Evolutionary conservation across 2,888 invertebrate species (phyloP).

Genomic region (Coleophora deauratella): DNA sequence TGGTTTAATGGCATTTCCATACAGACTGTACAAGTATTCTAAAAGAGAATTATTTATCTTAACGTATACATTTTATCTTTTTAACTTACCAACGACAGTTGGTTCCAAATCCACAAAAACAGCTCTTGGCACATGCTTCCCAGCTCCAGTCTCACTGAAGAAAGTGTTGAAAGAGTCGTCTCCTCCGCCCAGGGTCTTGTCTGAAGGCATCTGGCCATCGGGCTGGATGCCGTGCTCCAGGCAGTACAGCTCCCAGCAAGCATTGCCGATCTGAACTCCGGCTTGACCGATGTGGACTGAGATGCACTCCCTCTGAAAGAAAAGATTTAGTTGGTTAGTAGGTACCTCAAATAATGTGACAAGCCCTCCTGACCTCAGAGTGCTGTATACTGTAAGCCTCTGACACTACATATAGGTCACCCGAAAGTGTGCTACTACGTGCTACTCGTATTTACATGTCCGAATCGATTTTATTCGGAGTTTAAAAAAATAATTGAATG

Average conservation of each 20-base stretch:
- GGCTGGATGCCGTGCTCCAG: conserved; percentile 89
- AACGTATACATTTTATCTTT: too few relatives aligned
- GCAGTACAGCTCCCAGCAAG: conserved; percentile 91
- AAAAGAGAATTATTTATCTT: too few relatives aligned
- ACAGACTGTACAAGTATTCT: too few relatives aligned
- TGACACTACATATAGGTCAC: too few relatives aligned
- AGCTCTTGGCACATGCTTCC: conserved; percentile 90
- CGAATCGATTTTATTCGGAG: too few relatives aligned
- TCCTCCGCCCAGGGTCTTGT: conserved; percentile 81
- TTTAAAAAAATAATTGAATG: too few relatives aligned
- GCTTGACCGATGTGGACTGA: conserved; percentile 91
- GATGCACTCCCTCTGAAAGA: conserved; percentile 85
- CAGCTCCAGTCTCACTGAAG: conserved; percentile 83
- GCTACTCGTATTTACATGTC: too few relatives aligned
- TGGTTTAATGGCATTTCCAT: too few relatives aligned
- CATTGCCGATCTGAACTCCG: conserved; percentile 90
- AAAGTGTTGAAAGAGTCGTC: conserved; percentile 87
- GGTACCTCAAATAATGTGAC: neutral
- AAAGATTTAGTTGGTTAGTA: conserved; percentile 1
- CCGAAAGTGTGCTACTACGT: too few relatives aligned
- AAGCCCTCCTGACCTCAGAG: too few relatives aligned
- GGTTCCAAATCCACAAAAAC: conserved; percentile 95
- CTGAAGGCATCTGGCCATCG: conserved; percentile 90
- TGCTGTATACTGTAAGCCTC: too few relatives aligned
- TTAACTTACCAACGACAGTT: conserved; percentile 85